These are phyloP conservation scores for Henricia sp. DNA, from an alignment of 53 echinoderm and acorn worm species.

Conservation along the genomic window DNA sequence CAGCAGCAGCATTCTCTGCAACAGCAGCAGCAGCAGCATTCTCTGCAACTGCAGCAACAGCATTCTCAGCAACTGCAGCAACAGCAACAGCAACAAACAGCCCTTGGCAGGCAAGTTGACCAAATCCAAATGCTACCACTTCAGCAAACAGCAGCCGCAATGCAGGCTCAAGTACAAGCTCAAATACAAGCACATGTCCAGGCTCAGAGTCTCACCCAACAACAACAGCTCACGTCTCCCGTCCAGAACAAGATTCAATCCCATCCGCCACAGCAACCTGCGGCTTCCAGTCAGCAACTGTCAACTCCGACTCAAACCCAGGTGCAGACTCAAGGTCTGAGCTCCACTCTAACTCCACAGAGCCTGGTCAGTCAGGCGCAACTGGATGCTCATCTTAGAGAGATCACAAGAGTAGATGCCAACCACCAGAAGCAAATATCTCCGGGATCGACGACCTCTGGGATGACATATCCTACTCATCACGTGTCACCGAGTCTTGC, in stretches of 20 bases:
- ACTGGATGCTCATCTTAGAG: slow-evolving; percentile 45
- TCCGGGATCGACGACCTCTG: slow-evolving; percentile 14
- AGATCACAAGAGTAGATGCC: slow-evolving; percentile 34
- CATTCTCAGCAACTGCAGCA: slow-evolving; percentile 50
- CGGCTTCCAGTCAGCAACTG: slow-evolving; percentile 23
- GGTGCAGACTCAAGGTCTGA: slow-evolving; percentile 28
- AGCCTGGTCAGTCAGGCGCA: slow-evolving; percentile 56
- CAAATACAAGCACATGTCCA: slow-evolving; percentile 53
- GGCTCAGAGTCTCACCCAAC: slow-evolving; percentile 35
- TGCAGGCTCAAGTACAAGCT: slow-evolving; percentile 58
- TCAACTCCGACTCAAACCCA: slow-evolving; percentile 18
- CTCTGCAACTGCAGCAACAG: slow-evolving; percentile 5
- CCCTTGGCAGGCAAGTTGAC: slow-evolving; percentile 38
- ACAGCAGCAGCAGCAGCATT: slow-evolving; percentile 41
- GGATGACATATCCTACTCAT: slow-evolving; percentile 15
- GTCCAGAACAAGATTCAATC: slow-evolving; percentile 47
- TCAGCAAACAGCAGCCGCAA: slow-evolving; percentile 57
- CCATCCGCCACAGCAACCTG: slow-evolving; percentile 44
- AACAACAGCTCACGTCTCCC: slow-evolving; percentile 16
- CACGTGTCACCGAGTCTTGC: slow-evolving; percentile 44
- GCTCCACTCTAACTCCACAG: slow-evolving; percentile 14
- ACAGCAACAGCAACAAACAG: slow-evolving; percentile 50
- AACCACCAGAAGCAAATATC: slow-evolving; percentile 42
- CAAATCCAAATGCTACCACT: slow-evolving; percentile 51
- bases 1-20: slow-evolving; percentile 37